Conservation (phyloP, 1,140 invertebrate species). For the Elymnias hypermnestra region DNA sequence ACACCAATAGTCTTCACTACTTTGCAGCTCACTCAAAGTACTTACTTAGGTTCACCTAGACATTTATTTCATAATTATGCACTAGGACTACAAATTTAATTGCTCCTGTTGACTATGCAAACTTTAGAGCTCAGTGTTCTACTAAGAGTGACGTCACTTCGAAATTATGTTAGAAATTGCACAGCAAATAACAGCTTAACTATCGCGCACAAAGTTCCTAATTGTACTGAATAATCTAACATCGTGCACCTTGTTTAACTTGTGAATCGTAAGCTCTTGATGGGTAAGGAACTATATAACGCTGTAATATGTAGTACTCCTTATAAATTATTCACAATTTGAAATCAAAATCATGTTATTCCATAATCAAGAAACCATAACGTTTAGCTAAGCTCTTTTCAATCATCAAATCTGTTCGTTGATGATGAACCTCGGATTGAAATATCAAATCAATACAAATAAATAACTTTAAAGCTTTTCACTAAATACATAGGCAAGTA, state of each 20-base stretch:
- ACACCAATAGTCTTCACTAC: too few relatives aligned
- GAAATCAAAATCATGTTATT: too few relatives aligned
- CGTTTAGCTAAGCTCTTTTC: too few relatives aligned
- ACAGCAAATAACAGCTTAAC: slow-evolving; percentile 14
- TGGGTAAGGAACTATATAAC: not conserved
- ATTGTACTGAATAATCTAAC: slow-evolving; percentile 14
- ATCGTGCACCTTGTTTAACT: slow-evolving; percentile 11
- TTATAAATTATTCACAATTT: too few relatives aligned
- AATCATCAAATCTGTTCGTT: too few relatives aligned
- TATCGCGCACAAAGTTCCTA: slow-evolving; percentile 8
- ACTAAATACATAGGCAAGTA: too few relatives aligned
- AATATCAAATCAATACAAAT: too few relatives aligned
- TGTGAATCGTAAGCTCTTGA: not conserved
- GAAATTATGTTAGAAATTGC: slow-evolving; percentile 15
- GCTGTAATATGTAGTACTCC: too few relatives aligned
- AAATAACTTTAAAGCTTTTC: too few relatives aligned
- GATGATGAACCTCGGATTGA: too few relatives aligned
- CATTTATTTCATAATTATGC: not conserved
- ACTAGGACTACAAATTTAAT: slow-evolving; percentile 1
- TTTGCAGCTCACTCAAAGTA: too few relatives aligned
- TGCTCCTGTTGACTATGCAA: not conserved
- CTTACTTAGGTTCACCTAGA: not conserved
- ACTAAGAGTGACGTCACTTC: slow-evolving; percentile 3
- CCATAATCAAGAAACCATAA: too few relatives aligned
- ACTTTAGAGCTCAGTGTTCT: not conserved